A percentile compares a stretch with the other conserved stretches of the same genome.
Evolutionary conservation across 2,888 invertebrate species (phyloP).

Genomic region (Cylindroiulus punctatus): DNA sequence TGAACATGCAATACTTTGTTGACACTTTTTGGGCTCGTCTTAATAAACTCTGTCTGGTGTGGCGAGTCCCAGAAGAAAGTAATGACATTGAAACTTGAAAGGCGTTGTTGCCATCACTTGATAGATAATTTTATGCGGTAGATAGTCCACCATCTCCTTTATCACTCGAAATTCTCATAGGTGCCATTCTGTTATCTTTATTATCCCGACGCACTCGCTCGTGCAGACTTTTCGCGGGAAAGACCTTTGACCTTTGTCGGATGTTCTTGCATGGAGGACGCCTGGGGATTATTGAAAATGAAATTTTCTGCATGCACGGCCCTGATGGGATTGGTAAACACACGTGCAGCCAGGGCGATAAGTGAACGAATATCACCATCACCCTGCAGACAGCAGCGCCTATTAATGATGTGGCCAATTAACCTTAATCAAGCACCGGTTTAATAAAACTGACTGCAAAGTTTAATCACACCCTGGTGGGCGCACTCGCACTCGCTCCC

Average conservation of each 20-base stretch:
- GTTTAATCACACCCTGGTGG: conserved; percentile 36
- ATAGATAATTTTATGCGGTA: neutral
- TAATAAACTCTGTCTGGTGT: neutral
- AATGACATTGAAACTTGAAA: conserved; percentile 43
- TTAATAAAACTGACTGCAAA: conserved; percentile 30
- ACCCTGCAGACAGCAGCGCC: neutral
- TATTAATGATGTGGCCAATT: conserved; percentile 42
- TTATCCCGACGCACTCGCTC: neutral
- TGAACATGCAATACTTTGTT: too few relatives aligned
- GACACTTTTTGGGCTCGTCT: neutral
- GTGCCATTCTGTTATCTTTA: conserved; percentile 2
- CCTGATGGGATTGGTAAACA: neutral
- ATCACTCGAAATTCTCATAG: conserved; percentile 14
- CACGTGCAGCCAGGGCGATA: neutral
- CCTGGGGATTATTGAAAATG: neutral
- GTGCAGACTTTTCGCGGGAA: neutral
- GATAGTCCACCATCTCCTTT: neutral
- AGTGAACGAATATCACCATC: neutral
- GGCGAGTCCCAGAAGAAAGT: neutral
- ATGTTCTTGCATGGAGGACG: neutral
- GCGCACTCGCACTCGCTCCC: neutral
- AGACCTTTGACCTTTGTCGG: conserved; percentile 9
- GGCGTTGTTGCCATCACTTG: neutral
- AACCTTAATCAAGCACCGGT: conserved; percentile 36
- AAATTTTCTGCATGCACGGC: neutral